These are phyloP conservation scores for Elegia similella DNA, from an alignment of 2,888 invertebrate genomes.

Conservation along the genomic window DNA sequence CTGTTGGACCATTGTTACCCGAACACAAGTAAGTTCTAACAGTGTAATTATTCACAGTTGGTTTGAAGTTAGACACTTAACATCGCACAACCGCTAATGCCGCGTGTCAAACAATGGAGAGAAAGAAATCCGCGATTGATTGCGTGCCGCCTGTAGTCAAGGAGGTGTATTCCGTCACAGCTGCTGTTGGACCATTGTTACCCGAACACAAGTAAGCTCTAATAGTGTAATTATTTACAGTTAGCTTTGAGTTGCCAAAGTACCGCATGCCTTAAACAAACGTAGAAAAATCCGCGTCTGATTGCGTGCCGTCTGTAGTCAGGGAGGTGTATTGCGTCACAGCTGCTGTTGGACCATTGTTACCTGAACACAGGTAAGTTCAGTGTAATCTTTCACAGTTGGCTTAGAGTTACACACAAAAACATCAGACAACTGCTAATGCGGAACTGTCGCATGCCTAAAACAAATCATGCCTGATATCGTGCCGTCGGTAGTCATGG, in stretches of 20 bases:
- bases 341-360: slow-evolving; percentile 83
- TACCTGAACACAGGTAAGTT: slow-evolving; percentile 74
- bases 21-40: slow-evolving; percentile 58
- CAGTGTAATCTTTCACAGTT: no score
- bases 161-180: slow-evolving; percentile 87
- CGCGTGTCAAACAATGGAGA: neutral
- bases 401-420: no score
- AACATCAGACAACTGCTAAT: no score
- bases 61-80: no score
- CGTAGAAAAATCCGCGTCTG: slow-evolving; percentile 6
- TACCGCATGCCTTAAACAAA: no score
- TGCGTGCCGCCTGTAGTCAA: slow-evolving; percentile 80
- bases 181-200: slow-evolving; percentile 84
- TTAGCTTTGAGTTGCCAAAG: no score
- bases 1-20: slow-evolving; percentile 83
- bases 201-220: slow-evolving; percentile 65
- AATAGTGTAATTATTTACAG: no score
- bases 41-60: no score
- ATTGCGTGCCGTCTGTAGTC: slow-evolving; percentile 78
- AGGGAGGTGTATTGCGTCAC: slow-evolving; percentile 87
- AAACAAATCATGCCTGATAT: slow-evolving; percentile 34
- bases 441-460: no score
- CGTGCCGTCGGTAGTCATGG: slow-evolving; percentile 81
- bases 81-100: no score
- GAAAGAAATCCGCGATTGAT: slow-evolving; percentile 17